phyloP scores from a whole-genome alignment of 2,888 invertebrate species.

The Lasioglossum figueresi region DNA sequence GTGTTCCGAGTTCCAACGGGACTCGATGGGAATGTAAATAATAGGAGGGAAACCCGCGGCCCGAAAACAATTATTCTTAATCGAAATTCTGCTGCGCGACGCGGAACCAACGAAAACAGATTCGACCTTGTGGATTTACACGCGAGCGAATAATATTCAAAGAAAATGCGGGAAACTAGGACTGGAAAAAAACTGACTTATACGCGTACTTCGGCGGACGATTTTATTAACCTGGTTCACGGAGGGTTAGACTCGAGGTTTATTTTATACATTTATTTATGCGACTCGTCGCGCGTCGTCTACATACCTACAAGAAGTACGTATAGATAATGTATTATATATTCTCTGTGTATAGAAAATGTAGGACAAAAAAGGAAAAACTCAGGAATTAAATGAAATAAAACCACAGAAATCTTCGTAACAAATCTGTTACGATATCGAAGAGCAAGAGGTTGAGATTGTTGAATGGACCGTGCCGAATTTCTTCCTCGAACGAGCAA shows the following conservation, averaged over 20 bases:
- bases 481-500: not conserved
- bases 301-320: not conserved
- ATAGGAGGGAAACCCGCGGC: not conserved
- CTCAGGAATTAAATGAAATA: not conserved
- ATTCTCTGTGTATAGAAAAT: not conserved
- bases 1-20: not conserved
- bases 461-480: not conserved
- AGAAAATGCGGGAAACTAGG: not conserved
- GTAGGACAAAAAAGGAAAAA: not conserved
- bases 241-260: too few relatives aligned
- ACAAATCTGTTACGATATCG: not conserved
- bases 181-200: not conserved
- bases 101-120: not conserved
- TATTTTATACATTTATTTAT: too few relatives aligned
- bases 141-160: not conserved
- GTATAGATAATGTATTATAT: too few relatives aligned
- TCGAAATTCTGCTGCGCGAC: not conserved
- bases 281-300: not conserved
- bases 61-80: constrained; percentile 21
- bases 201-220: too few relatives aligned
- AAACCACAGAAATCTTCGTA: not conserved
- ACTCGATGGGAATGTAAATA: constrained; percentile 48
- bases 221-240: too few relatives aligned
- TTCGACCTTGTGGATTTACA: not conserved
- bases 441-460: not conserved